Evolutionary conservation across 2,888 invertebrate genomes (phyloP).

Genomic region (Drosophila macrospina): DNA sequence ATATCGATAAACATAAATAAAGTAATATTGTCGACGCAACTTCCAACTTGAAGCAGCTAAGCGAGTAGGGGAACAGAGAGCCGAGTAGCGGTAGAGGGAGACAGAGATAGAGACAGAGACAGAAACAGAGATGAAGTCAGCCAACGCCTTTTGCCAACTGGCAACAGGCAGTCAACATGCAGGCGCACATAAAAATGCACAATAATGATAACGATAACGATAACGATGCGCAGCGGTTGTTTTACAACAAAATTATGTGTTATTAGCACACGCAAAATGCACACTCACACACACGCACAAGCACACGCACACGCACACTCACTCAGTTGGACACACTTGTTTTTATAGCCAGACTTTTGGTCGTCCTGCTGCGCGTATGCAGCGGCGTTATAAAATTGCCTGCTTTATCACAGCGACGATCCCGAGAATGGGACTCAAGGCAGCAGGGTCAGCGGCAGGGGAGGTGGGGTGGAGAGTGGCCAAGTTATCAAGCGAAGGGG

Average conservation of each 20-base stretch:
- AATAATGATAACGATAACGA: slow-evolving; percentile 78
- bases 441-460: neutral
- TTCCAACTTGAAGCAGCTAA: slow-evolving; percentile 34
- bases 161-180: slow-evolving; percentile 67
- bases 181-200: slow-evolving; percentile 77
- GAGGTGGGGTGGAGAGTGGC: neutral
- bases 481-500: neutral
- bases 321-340: slow-evolving; percentile 47
- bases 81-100: neutral
- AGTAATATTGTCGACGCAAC: slow-evolving; percentile 69
- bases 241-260: slow-evolving; percentile 81
- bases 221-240: slow-evolving; percentile 82
- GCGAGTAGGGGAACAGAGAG: neutral
- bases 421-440: slow-evolving; percentile 11
- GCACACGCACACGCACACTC: neutral
- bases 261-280: slow-evolving; percentile 68
- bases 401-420: slow-evolving; percentile 70
- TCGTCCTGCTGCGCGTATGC: slow-evolving; percentile 71
- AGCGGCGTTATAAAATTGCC: slow-evolving; percentile 73
- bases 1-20: slow-evolving; percentile 82
- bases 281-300: slow-evolving; percentile 6
- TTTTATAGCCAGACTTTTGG: slow-evolving; percentile 61
- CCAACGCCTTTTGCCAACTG: slow-evolving; percentile 58
- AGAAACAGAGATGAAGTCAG: slow-evolving; percentile 4
- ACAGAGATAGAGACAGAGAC: neutral